These are phyloP conservation scores for Calidris pugnax DNA, from an alignment of 2,113 vertebrate species.

Conservation along the genomic window DNA sequence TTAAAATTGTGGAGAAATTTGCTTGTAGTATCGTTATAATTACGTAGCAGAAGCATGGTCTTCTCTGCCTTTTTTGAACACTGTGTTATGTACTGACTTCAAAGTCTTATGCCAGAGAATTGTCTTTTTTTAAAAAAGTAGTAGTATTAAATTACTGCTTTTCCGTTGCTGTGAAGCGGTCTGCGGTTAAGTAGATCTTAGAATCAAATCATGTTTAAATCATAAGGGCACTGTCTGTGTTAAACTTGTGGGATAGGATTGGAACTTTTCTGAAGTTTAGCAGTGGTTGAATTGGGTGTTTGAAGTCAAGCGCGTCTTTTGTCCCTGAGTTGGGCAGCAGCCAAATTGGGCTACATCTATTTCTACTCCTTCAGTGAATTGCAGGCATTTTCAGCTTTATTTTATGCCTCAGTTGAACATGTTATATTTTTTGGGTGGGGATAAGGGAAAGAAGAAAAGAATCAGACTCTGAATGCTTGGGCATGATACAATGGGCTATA, in stretches of 20 bases:
- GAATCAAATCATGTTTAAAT: constrained; percentile 11
- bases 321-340: neutral
- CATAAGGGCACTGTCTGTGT: neutral
- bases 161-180: neutral
- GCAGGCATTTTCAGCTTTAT: neutral
- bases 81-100: neutral
- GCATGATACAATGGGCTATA: neutral
- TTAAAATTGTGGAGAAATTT: neutral
- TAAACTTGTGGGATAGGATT: neutral
- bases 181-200: neutral
- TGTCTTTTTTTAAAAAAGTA: neutral
- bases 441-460: neutral
- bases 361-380: neutral
- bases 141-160: neutral
- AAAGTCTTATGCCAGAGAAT: neutral
- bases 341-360: neutral
- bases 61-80: neutral
- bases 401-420: neutral
- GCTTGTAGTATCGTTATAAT: neutral
- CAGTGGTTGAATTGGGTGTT: neutral
- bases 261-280: constrained; percentile 4
- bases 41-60: neutral
- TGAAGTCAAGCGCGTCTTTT: neutral
- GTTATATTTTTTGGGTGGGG: neutral
- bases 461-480: neutral